Evolutionary conservation across 2,888 invertebrate genomes (phyloP), one percentile per base, ranked within the genome.

Genomic region (Cantharis rufa): DNA sequence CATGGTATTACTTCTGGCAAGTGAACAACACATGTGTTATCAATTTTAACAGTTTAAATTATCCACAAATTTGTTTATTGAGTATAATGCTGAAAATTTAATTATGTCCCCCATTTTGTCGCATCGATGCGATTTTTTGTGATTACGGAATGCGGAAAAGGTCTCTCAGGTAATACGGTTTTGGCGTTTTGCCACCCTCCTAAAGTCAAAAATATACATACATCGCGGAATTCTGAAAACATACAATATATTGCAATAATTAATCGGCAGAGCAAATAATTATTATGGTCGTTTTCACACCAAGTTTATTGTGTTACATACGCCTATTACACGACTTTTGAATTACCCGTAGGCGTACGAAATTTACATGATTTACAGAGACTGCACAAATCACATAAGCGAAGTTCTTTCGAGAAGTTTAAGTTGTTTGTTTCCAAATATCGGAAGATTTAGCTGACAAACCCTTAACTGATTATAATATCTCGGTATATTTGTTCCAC

Each of bases 1-100:
- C 75, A 75, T 15, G 62, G 28, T 71, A 15, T 21, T 64, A 69
- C 68, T 69, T 68, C 68, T 73, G 73, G 73, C 73, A 69, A 69
- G 62, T 68, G 68, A 68, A 62, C 73, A 73, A 24, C 76, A 77
- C 73, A 77, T 77, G 76, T 77, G 73, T 76, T 75, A 61, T 74
- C 63, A 77, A 61, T 70, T 77, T 69, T 21, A 73, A 63, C 69
- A 24, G 73, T 73, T 73, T 73, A 73, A 73, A 73, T 73, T 73
- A 18, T 28, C 62, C 64, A 73, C 66, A 72, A 73, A 77, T 71
- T 73, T 77, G 73, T 77, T 77, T 74, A 74, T 74, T 68, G 71
- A 70, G 24, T 66, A 70, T 77, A 27, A 72, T 24, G 32, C 27
- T 62, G 70, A 71, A 70, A 66, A 71, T 76, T 77, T 73, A 73